Percentiles rank a stretch among this genome's conserved stretches.
Conservation (phyloP, 2,113 vertebrate genomes). For the Stigmatopora argus region DNA sequence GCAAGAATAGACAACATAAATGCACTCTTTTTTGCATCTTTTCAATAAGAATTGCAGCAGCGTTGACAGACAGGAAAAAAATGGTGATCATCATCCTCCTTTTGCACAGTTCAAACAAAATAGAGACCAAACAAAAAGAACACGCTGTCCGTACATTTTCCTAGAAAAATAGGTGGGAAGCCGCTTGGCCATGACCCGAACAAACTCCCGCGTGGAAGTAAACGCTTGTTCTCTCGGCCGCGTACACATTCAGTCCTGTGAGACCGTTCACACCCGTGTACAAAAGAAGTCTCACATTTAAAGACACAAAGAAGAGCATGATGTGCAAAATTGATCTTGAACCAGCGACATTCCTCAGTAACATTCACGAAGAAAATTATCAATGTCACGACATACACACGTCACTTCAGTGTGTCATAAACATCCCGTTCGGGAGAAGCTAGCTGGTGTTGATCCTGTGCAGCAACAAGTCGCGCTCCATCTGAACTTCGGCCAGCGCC, state of each 20-base stretch:
- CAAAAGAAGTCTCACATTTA: conserved; percentile 60
- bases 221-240: conserved; percentile 48
- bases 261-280: conserved; percentile 36
- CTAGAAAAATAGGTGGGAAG: conserved; percentile 56
- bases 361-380: conserved; percentile 1
- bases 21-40: conserved; percentile 41
- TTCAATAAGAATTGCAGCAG: conserved; percentile 58
- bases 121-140: neutral
- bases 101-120: neutral
- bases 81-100: neutral
- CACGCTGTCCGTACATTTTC: conserved; percentile 10
- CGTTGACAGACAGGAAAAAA: conserved; percentile 59
- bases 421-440: neutral
- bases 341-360: neutral
- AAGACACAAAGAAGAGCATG: conserved; percentile 11
- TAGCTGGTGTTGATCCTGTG: conserved; percentile 53
- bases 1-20: no score
- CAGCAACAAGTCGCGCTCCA: conserved; percentile 88
- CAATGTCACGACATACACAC: neutral
- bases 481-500: conserved; percentile 88
- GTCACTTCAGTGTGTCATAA: neutral
- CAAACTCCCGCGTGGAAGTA: conserved; percentile 18
- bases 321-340: conserved; percentile 4
- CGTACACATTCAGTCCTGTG: conserved; percentile 31
- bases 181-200: neutral